Percentiles rank a stretch among this genome's conserved stretches.
Evolutionary conservation across 2,888 invertebrate genomes (phyloP).

Genomic region (Chromoteleia sp.): DNA sequence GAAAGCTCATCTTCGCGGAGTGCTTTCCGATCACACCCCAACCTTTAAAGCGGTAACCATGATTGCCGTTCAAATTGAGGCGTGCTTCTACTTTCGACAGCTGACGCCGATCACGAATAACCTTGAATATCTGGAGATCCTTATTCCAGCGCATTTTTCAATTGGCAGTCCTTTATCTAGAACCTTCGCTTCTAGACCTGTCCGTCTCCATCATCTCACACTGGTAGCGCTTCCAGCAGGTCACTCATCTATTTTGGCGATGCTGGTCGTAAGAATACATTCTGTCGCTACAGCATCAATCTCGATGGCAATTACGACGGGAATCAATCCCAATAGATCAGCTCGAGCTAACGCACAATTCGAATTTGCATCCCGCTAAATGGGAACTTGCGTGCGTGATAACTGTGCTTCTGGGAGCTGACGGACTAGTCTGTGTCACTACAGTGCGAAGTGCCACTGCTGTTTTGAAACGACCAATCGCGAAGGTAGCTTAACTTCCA

Average conservation of each 20-base stretch:
- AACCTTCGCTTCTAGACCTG: not conserved
- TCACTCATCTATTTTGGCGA: not conserved
- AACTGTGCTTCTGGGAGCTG: not conserved
- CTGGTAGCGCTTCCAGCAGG: not conserved
- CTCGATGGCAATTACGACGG: not conserved
- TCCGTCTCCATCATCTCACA: not conserved
- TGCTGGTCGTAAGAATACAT: not conserved
- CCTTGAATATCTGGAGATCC: not conserved
- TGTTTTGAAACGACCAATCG: not conserved
- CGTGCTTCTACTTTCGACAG: not conserved
- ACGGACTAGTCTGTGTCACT: not conserved
- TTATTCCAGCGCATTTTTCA: not conserved
- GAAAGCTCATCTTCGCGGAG: not conserved
- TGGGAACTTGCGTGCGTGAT: not conserved
- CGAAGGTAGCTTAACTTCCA: not conserved
- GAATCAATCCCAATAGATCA: not conserved
- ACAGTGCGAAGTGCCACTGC: not conserved
- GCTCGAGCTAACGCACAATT: not conserved
- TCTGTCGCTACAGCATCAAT: not conserved
- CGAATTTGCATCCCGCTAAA: not conserved
- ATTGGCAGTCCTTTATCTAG: not conserved
- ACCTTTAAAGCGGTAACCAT: not conserved
- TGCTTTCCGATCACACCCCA: not conserved
- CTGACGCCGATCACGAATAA: not conserved
- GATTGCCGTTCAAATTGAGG: not conserved